These are phyloP conservation scores for Ricordea florida DNA, from an alignment of 92 coral and sea anemone species.

Conservation along the genomic window DNA sequence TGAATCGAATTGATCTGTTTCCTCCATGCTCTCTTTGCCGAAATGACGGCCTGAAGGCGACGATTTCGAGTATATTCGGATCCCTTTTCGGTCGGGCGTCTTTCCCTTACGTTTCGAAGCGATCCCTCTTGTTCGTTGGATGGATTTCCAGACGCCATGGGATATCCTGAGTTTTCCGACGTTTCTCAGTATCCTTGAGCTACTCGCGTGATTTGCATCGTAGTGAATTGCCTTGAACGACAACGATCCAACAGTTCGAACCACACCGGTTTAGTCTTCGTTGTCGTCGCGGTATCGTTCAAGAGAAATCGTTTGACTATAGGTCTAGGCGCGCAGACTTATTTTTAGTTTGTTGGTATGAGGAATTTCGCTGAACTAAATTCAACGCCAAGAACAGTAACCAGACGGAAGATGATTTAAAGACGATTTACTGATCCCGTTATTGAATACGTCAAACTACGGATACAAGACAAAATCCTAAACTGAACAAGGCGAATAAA, in stretches of 20 bases:
- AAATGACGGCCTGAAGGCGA: not conserved
- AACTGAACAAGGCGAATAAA: too few species aligned
- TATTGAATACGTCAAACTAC: too few species aligned
- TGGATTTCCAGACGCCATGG: not conserved
- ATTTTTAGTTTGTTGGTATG: too few species aligned
- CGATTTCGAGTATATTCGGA: not conserved
- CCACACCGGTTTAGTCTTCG: not conserved
- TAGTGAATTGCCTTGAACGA: not conserved
- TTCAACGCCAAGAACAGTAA: too few species aligned
- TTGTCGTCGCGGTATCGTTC: not conserved
- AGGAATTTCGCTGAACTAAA: too few species aligned
- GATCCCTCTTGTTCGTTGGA: not conserved
- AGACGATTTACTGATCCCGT: too few species aligned
- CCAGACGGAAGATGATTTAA: too few species aligned
- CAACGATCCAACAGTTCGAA: not conserved
- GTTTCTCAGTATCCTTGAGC: not conserved
- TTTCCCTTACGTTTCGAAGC: not conserved
- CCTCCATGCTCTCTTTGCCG: conserved; percentile 18
- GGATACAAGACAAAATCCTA: too few species aligned
- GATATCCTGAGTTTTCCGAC: not conserved
- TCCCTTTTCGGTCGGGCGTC: not conserved
- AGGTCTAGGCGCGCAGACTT: not conserved
- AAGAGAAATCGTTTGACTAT: conserved; percentile 3
- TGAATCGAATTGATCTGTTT: conserved; percentile 20
- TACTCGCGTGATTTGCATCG: not conserved